Conservation (phyloP, 2,113 vertebrate genomes). For the Pedetes capensis region DNA sequence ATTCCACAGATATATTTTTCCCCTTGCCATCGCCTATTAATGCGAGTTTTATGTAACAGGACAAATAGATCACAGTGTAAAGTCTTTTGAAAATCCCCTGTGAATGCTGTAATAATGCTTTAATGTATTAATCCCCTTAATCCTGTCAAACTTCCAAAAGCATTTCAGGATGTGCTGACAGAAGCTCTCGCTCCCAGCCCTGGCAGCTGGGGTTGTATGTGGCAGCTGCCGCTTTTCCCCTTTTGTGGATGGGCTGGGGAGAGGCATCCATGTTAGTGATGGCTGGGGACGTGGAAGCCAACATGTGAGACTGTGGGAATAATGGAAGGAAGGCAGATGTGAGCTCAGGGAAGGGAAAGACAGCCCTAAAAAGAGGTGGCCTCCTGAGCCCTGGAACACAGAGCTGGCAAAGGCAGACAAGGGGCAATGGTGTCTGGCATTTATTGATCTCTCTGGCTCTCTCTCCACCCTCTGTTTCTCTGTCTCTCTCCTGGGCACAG, state of each 20-base stretch:
- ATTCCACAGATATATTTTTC: constrained; percentile 71
- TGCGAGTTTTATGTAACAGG: constrained; percentile 82
- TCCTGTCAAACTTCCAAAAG: constrained; percentile 84
- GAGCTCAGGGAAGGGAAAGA: background rate
- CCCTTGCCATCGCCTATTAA: constrained; percentile 80
- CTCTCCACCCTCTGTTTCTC: background rate
- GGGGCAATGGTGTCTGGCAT: fast-evolving
- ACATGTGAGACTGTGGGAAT: background rate
- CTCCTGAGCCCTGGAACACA: background rate
- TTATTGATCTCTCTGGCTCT: background rate
- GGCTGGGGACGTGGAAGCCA: background rate
- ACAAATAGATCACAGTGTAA: constrained; percentile 85
- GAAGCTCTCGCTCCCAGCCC: constrained; percentile 67
- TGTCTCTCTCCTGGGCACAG: background rate
- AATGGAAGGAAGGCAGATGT: background rate
- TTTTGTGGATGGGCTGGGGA: background rate
- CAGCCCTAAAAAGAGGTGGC: background rate
- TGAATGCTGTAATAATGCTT: constrained; percentile 84
- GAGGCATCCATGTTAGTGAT: fast-evolving
- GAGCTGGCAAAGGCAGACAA: background rate
- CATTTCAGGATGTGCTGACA: constrained; percentile 80
- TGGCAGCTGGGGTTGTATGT: constrained; percentile 20
- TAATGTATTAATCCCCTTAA: constrained; percentile 87
- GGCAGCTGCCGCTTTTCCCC: constrained; percentile 60
- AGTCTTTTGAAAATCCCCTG: constrained; percentile 85